A percentile compares a stretch with the other conserved stretches of the same genome.
phyloP scores from a whole-genome alignment of 1,140 invertebrate genomes.

The Hycleus cichorii region DNA sequence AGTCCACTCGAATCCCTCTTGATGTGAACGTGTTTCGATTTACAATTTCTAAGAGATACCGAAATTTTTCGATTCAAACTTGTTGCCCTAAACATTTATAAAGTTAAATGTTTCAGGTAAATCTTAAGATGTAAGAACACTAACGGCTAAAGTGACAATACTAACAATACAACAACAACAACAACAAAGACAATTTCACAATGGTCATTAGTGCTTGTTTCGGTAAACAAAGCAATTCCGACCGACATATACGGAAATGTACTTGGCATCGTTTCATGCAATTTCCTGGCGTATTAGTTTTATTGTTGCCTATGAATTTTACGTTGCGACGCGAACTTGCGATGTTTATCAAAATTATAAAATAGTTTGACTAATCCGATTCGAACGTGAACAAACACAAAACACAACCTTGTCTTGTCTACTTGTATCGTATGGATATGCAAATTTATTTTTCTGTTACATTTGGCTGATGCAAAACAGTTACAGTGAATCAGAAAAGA shows the following conservation, averaged over 20 bases:
- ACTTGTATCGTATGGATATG: background rate
- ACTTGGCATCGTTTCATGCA: conserved; percentile 14
- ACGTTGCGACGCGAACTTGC: conserved; percentile 5
- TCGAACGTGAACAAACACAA: background rate
- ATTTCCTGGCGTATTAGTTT: conserved; percentile 12
- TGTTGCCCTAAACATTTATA: too few relatives aligned
- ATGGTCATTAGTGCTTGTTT: conserved; percentile 10
- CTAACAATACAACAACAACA: too few relatives aligned
- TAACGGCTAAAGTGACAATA: too few relatives aligned
- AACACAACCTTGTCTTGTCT: conserved; percentile 2
- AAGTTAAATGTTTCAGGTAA: too few relatives aligned
- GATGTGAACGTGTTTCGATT: too few relatives aligned
- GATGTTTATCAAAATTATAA: conserved; percentile 15
- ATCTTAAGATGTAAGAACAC: too few relatives aligned
- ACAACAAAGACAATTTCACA: too few relatives aligned
- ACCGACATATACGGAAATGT: conserved; percentile 10
- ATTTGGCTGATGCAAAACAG: too few relatives aligned
- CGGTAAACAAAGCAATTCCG: conserved; percentile 10
- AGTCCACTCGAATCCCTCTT: too few relatives aligned
- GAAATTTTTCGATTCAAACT: too few relatives aligned
- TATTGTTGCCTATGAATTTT: conserved; percentile 12
- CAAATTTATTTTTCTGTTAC: background rate
- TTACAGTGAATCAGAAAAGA: too few relatives aligned
- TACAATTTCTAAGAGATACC: too few relatives aligned
- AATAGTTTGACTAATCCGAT: conserved; percentile 3